A percentile compares a stretch with the other conserved stretches of the same genome.
Evolutionary conservation across 2,113 vertebrate genomes (phyloP).

Genomic region (Serranochromis macrocephalus): DNA sequence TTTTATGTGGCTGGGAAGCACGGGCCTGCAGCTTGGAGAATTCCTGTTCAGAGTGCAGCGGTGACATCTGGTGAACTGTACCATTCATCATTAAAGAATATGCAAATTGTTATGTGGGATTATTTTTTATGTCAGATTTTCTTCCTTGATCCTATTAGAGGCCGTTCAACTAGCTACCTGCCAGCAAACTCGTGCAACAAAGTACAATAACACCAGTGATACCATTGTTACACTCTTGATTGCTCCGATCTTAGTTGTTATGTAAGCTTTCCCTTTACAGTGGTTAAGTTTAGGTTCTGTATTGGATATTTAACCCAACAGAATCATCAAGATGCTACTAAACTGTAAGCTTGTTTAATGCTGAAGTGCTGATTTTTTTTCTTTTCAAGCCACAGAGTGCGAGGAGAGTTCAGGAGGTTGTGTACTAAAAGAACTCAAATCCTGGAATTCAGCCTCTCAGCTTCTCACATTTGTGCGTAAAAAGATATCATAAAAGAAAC

Average conservation of each 20-base stretch:
- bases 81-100: constrained; percentile 62
- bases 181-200: constrained; percentile 27
- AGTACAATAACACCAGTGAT: constrained; percentile 44
- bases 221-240: constrained; percentile 41
- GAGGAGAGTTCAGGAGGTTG: neutral
- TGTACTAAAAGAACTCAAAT: neutral
- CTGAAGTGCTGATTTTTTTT: neutral
- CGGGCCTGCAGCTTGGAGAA: neutral
- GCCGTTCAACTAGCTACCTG: constrained; percentile 39
- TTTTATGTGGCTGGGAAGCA: constrained; percentile 30
- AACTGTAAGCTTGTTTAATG: neutral
- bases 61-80: constrained; percentile 60
- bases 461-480: constrained; percentile 7
- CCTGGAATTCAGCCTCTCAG: neutral
- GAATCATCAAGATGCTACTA: neutral
- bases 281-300: neutral
- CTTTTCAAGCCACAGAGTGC: neutral
- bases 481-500: constrained; percentile 2
- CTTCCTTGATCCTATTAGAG: constrained; percentile 60
- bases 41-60: constrained; percentile 42
- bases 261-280: neutral
- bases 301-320: neutral
- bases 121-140: constrained; percentile 62
- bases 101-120: constrained; percentile 60
- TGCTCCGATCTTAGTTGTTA: neutral